Percentiles rank a stretch among this genome's conserved stretches.
Conservation (phyloP, 2,797 vertebrate genomes). For the Sphenopsis melanotis region DNA sequence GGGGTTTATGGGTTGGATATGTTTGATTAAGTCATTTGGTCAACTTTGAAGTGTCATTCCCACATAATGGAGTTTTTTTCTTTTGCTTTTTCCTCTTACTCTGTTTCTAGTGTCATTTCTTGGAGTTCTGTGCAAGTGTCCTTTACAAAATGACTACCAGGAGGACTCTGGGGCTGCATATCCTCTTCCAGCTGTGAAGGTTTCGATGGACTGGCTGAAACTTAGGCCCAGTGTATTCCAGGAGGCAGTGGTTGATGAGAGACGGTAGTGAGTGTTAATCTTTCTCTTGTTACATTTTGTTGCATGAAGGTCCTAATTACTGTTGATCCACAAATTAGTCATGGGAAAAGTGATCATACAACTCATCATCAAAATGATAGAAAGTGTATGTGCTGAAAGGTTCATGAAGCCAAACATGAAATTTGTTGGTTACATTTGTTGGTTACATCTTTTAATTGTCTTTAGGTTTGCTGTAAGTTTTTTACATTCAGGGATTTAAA, state of each 20-base stretch:
- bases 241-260: slow-evolving; percentile 86
- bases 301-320: neutral
- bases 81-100: neutral
- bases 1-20: neutral
- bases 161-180: slow-evolving; percentile 88
- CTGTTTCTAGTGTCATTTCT: slow-evolving; percentile 90
- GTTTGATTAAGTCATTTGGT: neutral
- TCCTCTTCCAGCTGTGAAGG: slow-evolving; percentile 96
- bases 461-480: neutral
- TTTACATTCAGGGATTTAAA: neutral
- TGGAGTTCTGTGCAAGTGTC: slow-evolving; percentile 91
- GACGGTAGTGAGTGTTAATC: slow-evolving; percentile 86
- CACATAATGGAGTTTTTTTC: neutral
- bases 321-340: neutral
- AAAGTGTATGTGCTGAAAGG: neutral
- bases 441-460: neutral
- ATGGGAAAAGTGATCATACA: neutral
- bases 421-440: neutral
- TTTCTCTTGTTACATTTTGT: slow-evolving; percentile 17
- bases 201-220: slow-evolving; percentile 95
- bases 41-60: neutral
- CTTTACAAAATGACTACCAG: slow-evolving; percentile 85
- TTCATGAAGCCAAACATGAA: neutral
- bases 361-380: neutral
- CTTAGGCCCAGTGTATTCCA: slow-evolving; percentile 89